These are phyloP conservation scores for Albula goreensis DNA, from an alignment of 2,113 vertebrate genomes.

Conservation along the genomic window DNA sequence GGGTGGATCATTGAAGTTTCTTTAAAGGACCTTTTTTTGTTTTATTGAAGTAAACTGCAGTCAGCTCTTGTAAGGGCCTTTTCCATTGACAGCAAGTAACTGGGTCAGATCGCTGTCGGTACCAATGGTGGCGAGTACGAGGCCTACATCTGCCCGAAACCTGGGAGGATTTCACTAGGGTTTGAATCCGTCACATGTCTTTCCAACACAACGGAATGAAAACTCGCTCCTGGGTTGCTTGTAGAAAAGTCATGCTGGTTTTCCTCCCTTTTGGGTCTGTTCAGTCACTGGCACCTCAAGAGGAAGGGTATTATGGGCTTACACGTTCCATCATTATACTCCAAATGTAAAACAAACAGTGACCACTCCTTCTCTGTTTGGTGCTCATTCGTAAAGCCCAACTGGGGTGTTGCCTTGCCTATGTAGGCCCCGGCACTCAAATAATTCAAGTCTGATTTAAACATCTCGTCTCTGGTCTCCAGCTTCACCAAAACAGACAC, in stretches of 20 bases:
- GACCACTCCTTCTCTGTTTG: neutral
- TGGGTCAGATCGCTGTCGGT: neutral
- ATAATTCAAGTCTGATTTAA: conserved; percentile 23
- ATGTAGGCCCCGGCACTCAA: neutral
- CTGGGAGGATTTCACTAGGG: neutral
- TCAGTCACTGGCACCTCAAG: neutral
- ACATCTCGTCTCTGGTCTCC: conserved; percentile 7
- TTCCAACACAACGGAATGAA: neutral
- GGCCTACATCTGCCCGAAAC: neutral
- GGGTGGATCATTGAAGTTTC: conserved; percentile 53
- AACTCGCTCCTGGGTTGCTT: too few species aligned
- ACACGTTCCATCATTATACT: neutral
- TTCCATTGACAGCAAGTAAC: conserved; percentile 23
- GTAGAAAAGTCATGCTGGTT: neutral
- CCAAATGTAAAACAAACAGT: neutral
- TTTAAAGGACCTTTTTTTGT: conserved; percentile 51
- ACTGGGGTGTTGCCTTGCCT: neutral
- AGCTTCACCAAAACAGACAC: conserved; percentile 16
- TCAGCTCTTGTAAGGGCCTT: conserved; percentile 44
- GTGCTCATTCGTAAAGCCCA: neutral
- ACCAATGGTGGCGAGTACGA: neutral
- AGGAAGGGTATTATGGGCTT: neutral
- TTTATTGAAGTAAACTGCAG: conserved; percentile 50
- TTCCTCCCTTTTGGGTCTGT: too few species aligned
- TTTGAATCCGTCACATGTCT: neutral